Evolutionary conservation across 2,888 invertebrate genomes (phyloP).

Genomic region (Amiota minor): DNA sequence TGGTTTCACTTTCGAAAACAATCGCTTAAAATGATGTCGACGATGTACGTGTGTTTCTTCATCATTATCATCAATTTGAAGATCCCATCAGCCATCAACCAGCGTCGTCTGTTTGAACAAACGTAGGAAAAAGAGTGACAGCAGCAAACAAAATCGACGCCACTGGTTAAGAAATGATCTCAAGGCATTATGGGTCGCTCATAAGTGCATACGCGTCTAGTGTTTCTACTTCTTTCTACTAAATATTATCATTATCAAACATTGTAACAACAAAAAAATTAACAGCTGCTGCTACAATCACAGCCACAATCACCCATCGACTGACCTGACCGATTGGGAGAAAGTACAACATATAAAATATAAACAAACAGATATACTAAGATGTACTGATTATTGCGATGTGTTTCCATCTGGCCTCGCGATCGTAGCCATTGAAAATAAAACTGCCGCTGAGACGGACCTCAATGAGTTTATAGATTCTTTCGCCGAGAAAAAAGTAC

Average conservation of each 20-base stretch:
- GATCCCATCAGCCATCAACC: slow-evolving; percentile 94
- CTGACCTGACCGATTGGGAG: too few relatives aligned
- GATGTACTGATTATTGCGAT: too few relatives aligned
- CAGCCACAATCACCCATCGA: background rate
- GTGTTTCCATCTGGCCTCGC: too few relatives aligned
- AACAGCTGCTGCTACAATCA: background rate
- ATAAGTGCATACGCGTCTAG: background rate
- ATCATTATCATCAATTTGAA: slow-evolving; percentile 93
- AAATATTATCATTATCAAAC: too few relatives aligned
- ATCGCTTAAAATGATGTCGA: slow-evolving; percentile 91
- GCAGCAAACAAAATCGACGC: slow-evolving; percentile 74
- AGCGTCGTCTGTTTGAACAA: slow-evolving; percentile 82
- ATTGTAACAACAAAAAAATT: too few relatives aligned
- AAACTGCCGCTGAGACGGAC: too few relatives aligned
- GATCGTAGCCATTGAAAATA: too few relatives aligned
- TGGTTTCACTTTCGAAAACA: slow-evolving; percentile 93
- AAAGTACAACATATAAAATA: too few relatives aligned
- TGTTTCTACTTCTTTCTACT: background rate
- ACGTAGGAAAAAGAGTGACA: slow-evolving; percentile 77
- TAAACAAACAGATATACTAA: too few relatives aligned
- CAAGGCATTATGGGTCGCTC: slow-evolving; percentile 76
- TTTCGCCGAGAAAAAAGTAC: too few relatives aligned
- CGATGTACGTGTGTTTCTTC: slow-evolving; percentile 94
- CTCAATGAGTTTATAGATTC: too few relatives aligned
- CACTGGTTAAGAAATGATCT: slow-evolving; percentile 79